Evolutionary conservation across 2,113 vertebrate genomes (phyloP), one percentile per base, ranked within the genome.

Genomic region (Acanthochromis polyacanthus): DNA sequence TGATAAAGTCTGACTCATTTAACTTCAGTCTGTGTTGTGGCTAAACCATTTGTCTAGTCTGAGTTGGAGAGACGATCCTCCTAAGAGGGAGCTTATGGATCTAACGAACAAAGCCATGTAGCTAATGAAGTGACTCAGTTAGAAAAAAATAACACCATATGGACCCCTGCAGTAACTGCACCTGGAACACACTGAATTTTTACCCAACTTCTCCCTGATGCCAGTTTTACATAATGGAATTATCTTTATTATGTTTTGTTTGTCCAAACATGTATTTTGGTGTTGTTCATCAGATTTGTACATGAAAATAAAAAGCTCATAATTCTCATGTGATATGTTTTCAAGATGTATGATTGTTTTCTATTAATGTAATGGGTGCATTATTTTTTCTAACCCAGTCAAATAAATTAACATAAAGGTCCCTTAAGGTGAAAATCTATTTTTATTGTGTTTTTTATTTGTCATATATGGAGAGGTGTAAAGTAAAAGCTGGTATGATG

Each of bases 241-340:
- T 23, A 74, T 79, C 22, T 86, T 68, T 85, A 67, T 76, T 69
- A 77, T 62, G 68, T 88, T 83, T 43, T 73, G n/a, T 87, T 59
- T 82, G 43, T 84, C 87, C 19, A 91, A 51, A 83, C 9, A 8
- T 88, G 69, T 55, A 80, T 87, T 85, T 79, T 23, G 38, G 64
- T 85, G 84, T 80, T 84, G 65, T 82, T 78, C 69, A 73, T 82
- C 55, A 83, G 36, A 82, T 82, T 78, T 93, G 86, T 91, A 91
- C 67, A 91, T 85, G 72, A 28, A 81, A 82, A 89, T 86, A 88
- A 91, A 89, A 71, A 78, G 10, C 45, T 51, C 84, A 87, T 59
- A 71, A 78, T 83, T 82, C 15, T 75, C 61, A 73, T 53, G 59
- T 82, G 30, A 60, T 40, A 71, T 80, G 62, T 78, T 84, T 88